These are phyloP conservation scores for Rhinoderma darwinii DNA, from an alignment of 2,113 vertebrate genomes.

Conservation along the genomic window DNA sequence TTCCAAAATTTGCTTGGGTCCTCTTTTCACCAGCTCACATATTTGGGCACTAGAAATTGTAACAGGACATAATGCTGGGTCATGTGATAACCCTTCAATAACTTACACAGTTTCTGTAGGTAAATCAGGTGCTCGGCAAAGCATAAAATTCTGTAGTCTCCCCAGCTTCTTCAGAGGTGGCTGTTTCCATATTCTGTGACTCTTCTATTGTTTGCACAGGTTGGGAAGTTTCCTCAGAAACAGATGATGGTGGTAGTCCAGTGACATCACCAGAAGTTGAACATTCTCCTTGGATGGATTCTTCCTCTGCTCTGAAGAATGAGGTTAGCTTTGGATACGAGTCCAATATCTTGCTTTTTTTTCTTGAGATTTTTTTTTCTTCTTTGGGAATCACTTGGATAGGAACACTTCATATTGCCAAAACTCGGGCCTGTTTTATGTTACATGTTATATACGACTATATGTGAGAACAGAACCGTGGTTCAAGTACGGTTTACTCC, in stretches of 20 bases:
- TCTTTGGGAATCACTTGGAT: no score
- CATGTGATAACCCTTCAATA: background rate
- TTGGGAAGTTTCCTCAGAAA: background rate
- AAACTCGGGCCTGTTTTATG: no score
- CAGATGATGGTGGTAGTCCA: background rate
- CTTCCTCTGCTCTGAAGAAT: no score
- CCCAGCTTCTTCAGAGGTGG: background rate
- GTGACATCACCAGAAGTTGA: background rate
- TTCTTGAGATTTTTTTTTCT: no score
- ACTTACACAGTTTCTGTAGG: background rate
- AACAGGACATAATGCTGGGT: background rate
- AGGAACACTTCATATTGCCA: no score
- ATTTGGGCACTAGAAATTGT: background rate
- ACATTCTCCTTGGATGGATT: background rate
- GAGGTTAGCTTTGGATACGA: no score
- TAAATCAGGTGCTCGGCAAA: slow-evolving; percentile 2
- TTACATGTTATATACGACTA: no score
- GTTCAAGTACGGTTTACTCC: no score
- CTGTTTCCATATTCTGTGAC: background rate
- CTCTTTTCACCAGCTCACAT: background rate
- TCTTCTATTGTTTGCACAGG: background rate
- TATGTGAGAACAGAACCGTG: no score
- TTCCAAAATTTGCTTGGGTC: no score
- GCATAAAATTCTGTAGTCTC: background rate
- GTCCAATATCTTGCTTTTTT: no score